Evolutionary conservation across 2,797 vertebrate species (phyloP).

Genomic region (Acrossocheilus wenchowensis): DNA sequence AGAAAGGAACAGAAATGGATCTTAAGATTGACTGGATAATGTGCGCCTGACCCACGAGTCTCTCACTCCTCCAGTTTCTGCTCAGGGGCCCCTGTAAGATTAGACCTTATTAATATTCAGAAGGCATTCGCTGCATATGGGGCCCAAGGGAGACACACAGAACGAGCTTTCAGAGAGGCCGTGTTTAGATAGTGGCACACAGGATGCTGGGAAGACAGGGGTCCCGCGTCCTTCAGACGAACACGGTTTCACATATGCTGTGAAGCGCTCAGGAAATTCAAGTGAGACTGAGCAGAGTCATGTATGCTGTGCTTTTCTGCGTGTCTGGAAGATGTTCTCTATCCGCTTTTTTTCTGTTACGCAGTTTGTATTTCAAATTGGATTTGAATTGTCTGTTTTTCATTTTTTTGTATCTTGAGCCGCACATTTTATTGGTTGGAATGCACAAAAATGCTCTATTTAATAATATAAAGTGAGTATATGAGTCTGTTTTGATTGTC

Average conservation of each 20-base stretch:
- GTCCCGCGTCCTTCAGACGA: constrained; percentile 36
- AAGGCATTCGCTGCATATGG: constrained; percentile 59
- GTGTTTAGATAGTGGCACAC: constrained; percentile 69
- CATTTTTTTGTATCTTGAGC: not conserved
- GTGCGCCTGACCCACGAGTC: constrained; percentile 11
- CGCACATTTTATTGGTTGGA: not conserved
- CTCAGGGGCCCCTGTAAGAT: constrained; percentile 58
- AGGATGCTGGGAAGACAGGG: constrained; percentile 60
- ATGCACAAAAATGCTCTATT: not conserved
- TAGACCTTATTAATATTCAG: constrained; percentile 73
- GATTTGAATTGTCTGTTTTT: not conserved
- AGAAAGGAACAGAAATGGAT: not conserved
- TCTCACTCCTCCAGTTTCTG: constrained; percentile 51
- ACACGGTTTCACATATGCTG: constrained; percentile 54
- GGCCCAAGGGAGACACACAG: constrained; percentile 70
- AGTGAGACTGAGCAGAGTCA: constrained; percentile 5
- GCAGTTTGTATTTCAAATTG: not conserved
- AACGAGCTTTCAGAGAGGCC: constrained; percentile 69
- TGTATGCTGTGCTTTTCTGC: constrained; percentile 60
- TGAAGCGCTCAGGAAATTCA: constrained; percentile 20
- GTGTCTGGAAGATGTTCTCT: constrained; percentile 54
- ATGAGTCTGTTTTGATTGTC: not conserved
- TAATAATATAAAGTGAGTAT: not conserved
- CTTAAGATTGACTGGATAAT: not conserved
- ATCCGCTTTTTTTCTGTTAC: not conserved